phyloP scores from a whole-genome alignment of 2,113 vertebrate genomes.

The Chloebia gouldiae region DNA sequence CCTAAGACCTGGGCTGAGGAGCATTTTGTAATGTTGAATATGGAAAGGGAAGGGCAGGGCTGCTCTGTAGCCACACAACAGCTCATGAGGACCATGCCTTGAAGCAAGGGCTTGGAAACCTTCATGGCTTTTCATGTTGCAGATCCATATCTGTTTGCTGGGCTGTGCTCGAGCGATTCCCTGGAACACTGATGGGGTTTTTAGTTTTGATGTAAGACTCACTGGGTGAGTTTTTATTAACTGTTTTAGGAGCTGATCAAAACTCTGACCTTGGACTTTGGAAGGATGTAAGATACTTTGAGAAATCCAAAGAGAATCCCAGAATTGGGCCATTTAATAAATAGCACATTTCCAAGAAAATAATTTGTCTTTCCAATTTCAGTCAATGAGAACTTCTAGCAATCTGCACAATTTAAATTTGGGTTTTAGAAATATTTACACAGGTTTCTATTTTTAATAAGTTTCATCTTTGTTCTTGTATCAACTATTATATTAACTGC shows the following conservation, averaged over 20 bases:
- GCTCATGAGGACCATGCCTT: not conserved
- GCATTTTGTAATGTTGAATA: not conserved
- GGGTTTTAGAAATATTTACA: not conserved
- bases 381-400: not conserved
- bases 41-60: not conserved
- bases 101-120: not conserved
- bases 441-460: conserved; percentile 1
- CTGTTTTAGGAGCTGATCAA: not conserved
- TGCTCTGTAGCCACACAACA: not conserved
- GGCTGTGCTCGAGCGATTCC: not conserved
- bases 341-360: not conserved
- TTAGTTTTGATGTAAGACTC: not conserved
- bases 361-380: not conserved
- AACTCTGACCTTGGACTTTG: not conserved
- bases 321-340: not conserved
- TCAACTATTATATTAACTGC: not conserved
- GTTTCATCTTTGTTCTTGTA: not conserved
- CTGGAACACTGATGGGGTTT: not conserved
- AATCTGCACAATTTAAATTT: not conserved
- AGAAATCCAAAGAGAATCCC: not conserved
- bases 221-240: not conserved
- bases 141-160: not conserved
- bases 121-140: not conserved
- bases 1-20: not conserved
- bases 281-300: not conserved